Percentiles rank a stretch among this genome's conserved stretches.
Conservation (phyloP, 2,888 invertebrate species). For the Leptinotarsa haldemani region DNA sequence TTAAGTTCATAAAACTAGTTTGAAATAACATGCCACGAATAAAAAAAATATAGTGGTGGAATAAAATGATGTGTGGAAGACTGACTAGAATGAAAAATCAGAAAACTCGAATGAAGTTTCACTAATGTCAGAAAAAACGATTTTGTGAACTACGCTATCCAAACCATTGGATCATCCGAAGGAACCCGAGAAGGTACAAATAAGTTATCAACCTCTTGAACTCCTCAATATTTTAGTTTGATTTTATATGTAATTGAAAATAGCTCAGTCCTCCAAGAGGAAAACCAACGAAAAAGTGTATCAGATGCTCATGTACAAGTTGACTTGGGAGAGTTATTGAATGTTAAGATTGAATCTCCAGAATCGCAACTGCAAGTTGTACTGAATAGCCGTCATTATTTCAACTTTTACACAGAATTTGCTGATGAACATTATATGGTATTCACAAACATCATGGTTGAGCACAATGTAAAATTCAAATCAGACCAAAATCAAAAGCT, state of each 20-base stretch:
- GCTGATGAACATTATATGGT: conserved; percentile 1
- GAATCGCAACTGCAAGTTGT: conserved; percentile 6
- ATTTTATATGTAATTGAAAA: too few relatives aligned
- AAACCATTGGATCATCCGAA: not conserved
- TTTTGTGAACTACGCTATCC: conserved; percentile 6
- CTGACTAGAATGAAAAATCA: not conserved
- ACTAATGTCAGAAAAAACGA: conserved; percentile 5
- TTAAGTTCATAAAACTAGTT: not conserved
- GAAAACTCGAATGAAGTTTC: conserved; percentile 7
- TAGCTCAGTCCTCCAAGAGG: not conserved
- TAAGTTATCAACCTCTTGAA: not conserved
- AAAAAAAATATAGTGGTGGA: conserved; percentile 4
- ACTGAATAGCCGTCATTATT: conserved; percentile 11
- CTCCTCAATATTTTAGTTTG: too few relatives aligned
- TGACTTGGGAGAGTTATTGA: conserved; percentile 3
- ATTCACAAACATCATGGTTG: conserved; percentile 10
- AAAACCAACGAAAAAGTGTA: not conserved
- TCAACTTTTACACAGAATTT: not conserved
- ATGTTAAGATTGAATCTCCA: not conserved
- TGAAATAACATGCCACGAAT: conserved; percentile 9
- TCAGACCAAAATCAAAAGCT: conserved; percentile 9
- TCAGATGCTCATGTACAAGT: conserved; percentile 10
- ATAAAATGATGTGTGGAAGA: not conserved
- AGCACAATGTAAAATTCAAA: conserved; percentile 7
- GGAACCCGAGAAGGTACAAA: not conserved